Base-by-base conservation (phyloP, 2,797 vertebrate genomes). In the Naso thynnoides region DNA sequence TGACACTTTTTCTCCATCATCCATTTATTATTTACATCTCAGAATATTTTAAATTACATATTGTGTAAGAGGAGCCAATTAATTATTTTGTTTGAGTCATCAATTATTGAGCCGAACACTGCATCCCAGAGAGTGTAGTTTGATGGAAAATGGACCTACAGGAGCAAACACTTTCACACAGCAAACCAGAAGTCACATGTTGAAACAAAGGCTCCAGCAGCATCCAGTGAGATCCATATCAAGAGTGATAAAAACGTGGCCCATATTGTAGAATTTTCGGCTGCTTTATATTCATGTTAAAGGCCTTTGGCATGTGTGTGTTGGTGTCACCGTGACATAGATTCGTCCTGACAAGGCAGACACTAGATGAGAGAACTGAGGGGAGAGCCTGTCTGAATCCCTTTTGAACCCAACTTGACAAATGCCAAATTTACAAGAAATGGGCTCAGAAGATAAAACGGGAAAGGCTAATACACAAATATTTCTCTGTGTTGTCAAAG, bases 351-450 rank as follows among this genome's bases (percentile, higher is more conserved):
- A 92, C 88, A 86, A 48, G 70, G 65, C 81, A 86, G 86, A 88
- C 86, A 63, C 61, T 4, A 76, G 82, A 88, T 78, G 76, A 86
- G 83, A 86, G 83, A 68, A 64, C 21, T 36, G 62, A 81, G 81
- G 81, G 81, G 36, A 49, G 81, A 79, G 70, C 50, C 62, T 68
- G 87, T 85, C 84, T 87, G 57, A 54, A 73, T 82, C 69, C 62
- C 82, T 84, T 91, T 90, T 90, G 85, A 91, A 89, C 88, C 57
- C 26, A 7, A 55, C 75, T 78, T 89, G 88, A 92, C 88, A 89
- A 91, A 92, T 82, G 90, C 67, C 89, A 89, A 78, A 78, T 88
- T 78, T 87, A 85, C 78, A 83, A 75, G 78, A 39, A 69, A 84
- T 47, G 52, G 79, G 60, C 73, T 75, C 78, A 3, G 65, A 55